Evolutionary conservation across 2,113 vertebrate species (phyloP), one percentile per base, ranked within the genome.

Genomic region (Phrynosoma platyrhinos): DNA sequence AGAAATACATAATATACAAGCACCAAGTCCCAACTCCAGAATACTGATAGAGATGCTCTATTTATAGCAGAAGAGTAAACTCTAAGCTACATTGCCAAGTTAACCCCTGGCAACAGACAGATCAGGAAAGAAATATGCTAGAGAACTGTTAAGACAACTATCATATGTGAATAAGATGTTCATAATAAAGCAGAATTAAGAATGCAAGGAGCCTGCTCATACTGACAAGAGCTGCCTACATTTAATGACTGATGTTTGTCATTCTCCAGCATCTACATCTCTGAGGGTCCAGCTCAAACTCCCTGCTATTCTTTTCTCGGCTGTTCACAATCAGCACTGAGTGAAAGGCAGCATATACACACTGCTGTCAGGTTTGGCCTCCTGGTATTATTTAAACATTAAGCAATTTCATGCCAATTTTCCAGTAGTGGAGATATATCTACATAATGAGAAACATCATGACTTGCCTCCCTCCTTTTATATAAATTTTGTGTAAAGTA

Each of bases 351-450:
- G 72, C 21, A 40, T 68, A 53, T 69, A 83, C 23, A 68, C 5
- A 21, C 32, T 83, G 62, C 23, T 83, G 74, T 83, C 71, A 82
- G 30, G 42, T 76, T 74, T 53, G 74, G 36, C 27, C 25, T 62
- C 40, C 30, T 66, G 71, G 21, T 75, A 16, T 76, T 68, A 58
- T 77, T 88, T 88, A 83, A 88, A 52, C 25, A 53, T 78, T 88
- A 78, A 78, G 74, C 58, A 78, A 83, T 78, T 83, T 68, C 42
- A 78, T 55, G 62, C n/a, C 69, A 69, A 55, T 83, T 88, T 88
- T 77, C 79, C 79, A 76, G 72, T 53, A 64, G 42, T 88, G 21
- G 58, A 76, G 72, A 83, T 88, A 77, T 69, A 76, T 36, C 62
- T 40, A 78, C 55, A 83, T 53, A 75, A 74, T 66, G 62, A 83